These are phyloP conservation scores for Megaptera novaeangliae DNA, from an alignment of 2,113 vertebrate genomes.

Conservation along the genomic window DNA sequence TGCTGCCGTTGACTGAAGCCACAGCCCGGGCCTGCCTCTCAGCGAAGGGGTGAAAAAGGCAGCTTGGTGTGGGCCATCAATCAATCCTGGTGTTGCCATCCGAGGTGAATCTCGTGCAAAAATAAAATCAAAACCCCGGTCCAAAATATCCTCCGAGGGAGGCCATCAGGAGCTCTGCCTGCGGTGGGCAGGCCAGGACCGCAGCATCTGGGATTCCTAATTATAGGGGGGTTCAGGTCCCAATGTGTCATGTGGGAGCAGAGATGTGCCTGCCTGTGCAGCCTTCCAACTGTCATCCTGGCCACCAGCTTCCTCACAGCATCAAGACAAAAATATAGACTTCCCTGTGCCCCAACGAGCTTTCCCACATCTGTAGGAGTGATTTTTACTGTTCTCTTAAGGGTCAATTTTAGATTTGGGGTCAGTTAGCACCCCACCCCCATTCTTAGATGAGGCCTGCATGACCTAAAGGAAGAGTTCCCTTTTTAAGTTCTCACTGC, in stretches of 20 bases:
- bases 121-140: conserved; percentile 70
- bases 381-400: not conserved
- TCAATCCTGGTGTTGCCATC: conserved; percentile 69
- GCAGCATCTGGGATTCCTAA: conserved; percentile 72
- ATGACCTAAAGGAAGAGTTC: not conserved
- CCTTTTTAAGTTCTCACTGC: not conserved
- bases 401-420: not conserved
- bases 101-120: conserved; percentile 67
- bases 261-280: not conserved
- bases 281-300: conserved; percentile 72
- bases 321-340: conserved; percentile 52
- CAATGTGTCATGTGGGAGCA: not conserved
- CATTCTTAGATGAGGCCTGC: not conserved
- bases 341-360: not conserved
- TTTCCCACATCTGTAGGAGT: not conserved
- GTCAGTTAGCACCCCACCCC: rapidly evolving
- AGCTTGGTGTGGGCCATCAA: conserved; percentile 74
- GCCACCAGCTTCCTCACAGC: conserved; percentile 42
- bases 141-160: conserved; percentile 73
- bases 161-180: not conserved
- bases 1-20: conserved; percentile 84
- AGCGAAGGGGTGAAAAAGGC: conserved; percentile 74
- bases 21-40: conserved; percentile 81
- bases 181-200: conserved; percentile 51
- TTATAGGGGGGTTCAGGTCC: conserved; percentile 66